Evolutionary conservation across 2,888 invertebrate genomes (phyloP).

Genomic region (Cinara cedri): DNA sequence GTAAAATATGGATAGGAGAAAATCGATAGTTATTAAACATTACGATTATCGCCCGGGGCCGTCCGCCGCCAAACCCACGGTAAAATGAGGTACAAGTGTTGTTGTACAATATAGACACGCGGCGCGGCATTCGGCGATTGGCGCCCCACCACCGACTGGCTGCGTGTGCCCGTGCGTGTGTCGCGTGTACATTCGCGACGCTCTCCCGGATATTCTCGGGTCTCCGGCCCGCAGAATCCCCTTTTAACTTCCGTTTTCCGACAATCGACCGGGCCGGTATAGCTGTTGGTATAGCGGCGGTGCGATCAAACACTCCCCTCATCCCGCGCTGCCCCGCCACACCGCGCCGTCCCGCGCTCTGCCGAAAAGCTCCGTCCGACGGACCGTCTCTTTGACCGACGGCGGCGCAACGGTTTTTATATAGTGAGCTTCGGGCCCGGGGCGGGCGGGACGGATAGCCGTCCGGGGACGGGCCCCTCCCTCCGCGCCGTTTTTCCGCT

Average conservation of each 20-base stretch:
- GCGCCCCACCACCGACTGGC: slow-evolving; percentile 15
- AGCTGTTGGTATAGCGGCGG: neutral
- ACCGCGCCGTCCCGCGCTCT: neutral
- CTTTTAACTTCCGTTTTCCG: slow-evolving; percentile 56
- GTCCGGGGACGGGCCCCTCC: neutral
- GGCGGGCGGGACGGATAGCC: neutral
- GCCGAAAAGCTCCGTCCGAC: slow-evolving; percentile 7
- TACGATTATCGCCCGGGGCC: slow-evolving; percentile 12
- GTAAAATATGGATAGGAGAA: too few species aligned
- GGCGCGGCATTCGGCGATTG: slow-evolving; percentile 28
- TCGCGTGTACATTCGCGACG: neutral
- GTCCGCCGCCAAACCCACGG: slow-evolving; percentile 18
- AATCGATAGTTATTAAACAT: slow-evolving; percentile 52
- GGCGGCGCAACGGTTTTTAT: neutral
- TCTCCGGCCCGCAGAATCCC: slow-evolving; percentile 31
- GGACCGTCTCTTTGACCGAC: slow-evolving; percentile 27
- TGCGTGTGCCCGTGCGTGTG: neutral
- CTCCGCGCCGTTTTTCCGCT: neutral
- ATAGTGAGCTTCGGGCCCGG: neutral
- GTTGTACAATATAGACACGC: neutral
- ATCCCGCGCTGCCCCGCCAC: neutral
- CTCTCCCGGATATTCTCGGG: slow-evolving; percentile 47
- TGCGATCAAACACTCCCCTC: slow-evolving; percentile 50
- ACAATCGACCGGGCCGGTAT: slow-evolving; percentile 41
- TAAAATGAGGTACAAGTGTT: slow-evolving; percentile 2